phyloP scores from a whole-genome alignment of 2,113 vertebrate genomes.

The Sprattus sprattus region DNA sequence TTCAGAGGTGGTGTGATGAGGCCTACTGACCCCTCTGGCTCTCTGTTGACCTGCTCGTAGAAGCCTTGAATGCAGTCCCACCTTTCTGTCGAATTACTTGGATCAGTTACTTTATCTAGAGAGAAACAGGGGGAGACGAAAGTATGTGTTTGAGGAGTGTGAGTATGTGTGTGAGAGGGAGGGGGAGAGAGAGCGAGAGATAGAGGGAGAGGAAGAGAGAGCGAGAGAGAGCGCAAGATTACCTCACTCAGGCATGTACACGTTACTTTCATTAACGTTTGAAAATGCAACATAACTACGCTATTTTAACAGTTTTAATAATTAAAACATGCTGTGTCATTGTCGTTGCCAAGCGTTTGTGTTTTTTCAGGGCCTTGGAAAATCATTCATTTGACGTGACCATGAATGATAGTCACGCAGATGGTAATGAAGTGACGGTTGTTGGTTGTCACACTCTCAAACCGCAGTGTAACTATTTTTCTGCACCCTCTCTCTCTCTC shows the following conservation, averaged over 20 bases:
- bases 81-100: slow-evolving; percentile 70
- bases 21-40: slow-evolving; percentile 68
- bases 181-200: not conserved
- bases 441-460: not conserved
- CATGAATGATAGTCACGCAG: slow-evolving; percentile 16
- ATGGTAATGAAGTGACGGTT: not conserved
- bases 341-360: not conserved
- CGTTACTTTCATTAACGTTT: not conserved
- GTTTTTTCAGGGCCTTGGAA: not conserved
- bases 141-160: not conserved
- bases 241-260: not conserved
- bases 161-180: not conserved
- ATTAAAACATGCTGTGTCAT: not conserved
- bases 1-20: not conserved
- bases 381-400: not conserved
- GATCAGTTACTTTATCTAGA: slow-evolving; percentile 84
- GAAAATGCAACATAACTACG: not conserved
- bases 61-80: slow-evolving; percentile 86
- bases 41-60: slow-evolving; percentile 78
- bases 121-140: not conserved
- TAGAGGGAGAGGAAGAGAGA: slow-evolving; percentile 6
- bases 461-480: not conserved
- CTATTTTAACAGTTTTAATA: not conserved
- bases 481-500: not conserved
- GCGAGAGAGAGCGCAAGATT: not conserved